Conservation (phyloP, 1,140 invertebrate species). For the Copidosoma floridanum region DNA sequence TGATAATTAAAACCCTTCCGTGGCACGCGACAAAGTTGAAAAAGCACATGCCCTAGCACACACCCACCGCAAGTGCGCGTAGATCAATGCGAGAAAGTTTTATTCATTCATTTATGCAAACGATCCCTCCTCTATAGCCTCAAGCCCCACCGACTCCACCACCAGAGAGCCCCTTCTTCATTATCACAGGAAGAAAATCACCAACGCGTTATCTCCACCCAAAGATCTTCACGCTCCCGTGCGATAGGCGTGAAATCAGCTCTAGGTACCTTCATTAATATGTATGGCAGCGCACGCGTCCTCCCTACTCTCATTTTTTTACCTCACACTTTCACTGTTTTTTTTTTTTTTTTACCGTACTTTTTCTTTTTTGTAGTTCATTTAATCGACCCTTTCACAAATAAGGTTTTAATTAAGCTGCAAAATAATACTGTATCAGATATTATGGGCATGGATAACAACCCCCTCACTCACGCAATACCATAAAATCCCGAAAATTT, state of each 20-base stretch:
- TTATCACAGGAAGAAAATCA: constrained; percentile 43
- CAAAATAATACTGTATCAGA: too few species aligned
- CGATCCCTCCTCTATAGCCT: constrained; percentile 17
- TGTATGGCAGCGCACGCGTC: constrained; percentile 36
- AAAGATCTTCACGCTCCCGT: constrained; percentile 50
- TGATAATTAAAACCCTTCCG: constrained; percentile 9
- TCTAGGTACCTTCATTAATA: constrained; percentile 47
- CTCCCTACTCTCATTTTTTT: background rate
- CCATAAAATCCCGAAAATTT: too few species aligned
- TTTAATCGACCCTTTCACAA: background rate
- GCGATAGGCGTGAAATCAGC: constrained; percentile 53
- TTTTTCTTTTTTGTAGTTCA: background rate
- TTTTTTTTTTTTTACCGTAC: background rate
- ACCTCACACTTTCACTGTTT: background rate
- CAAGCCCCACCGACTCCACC: too few species aligned
- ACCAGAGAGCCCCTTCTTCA: background rate
- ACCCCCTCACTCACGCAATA: too few species aligned
- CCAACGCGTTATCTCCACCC: constrained; percentile 48
- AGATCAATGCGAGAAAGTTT: constrained; percentile 36
- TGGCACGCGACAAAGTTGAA: constrained; percentile 16
- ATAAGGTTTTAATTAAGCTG: background rate
- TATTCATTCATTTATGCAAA: constrained; percentile 42
- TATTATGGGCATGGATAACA: too few species aligned
- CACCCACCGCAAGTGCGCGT: constrained; percentile 25
- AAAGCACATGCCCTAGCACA: too few species aligned